Conservation (phyloP, 2,113 vertebrate genomes). For the Notiomystis cincta region DNA sequence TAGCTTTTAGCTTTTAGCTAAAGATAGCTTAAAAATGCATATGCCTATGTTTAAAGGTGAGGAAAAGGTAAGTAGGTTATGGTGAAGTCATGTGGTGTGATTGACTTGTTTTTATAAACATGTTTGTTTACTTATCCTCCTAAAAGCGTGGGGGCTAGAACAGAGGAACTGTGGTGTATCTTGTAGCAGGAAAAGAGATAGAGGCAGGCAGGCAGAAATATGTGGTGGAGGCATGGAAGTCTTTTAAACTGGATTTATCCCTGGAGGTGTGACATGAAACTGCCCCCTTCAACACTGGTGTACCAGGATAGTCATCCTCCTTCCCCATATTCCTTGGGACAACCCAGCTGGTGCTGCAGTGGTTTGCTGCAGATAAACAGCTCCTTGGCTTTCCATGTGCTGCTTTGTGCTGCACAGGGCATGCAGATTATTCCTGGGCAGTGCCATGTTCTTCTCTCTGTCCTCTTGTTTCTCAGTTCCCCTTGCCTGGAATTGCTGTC, state of each 20-base stretch:
- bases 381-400: background rate
- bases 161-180: background rate
- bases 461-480: background rate
- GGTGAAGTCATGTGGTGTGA: background rate
- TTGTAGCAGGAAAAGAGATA: background rate
- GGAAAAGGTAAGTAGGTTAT: background rate
- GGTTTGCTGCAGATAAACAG: background rate
- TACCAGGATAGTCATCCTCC: background rate
- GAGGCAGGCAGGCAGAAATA: background rate
- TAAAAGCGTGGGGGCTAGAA: background rate
- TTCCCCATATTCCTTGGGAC: background rate
- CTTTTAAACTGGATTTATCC: background rate
- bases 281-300: background rate
- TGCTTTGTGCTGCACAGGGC: background rate
- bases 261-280: background rate
- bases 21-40: background rate
- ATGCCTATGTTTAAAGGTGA: background rate
- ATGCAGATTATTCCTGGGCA: background rate
- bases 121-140: background rate
- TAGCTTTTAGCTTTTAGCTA: background rate
- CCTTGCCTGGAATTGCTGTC: background rate
- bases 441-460: background rate
- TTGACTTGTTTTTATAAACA: background rate
- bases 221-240: background rate
- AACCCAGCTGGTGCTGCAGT: background rate